Conservation (phyloP, 2,888 invertebrate species). For the Lampropteryx suffumata region DNA sequence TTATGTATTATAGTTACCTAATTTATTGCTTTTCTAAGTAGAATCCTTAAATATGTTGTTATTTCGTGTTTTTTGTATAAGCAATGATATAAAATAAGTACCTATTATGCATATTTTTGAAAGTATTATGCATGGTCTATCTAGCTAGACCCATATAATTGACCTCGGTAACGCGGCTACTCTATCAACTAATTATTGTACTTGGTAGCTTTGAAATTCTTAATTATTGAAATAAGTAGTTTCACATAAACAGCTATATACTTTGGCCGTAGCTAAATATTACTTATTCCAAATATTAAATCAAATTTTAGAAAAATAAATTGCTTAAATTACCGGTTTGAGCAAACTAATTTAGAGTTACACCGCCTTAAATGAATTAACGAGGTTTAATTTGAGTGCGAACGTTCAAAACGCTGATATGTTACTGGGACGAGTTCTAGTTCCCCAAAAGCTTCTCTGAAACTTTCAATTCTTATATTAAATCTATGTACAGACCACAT, state of each 20-base stretch:
- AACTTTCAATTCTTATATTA: constrained; percentile 36
- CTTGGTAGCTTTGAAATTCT: constrained; percentile 63
- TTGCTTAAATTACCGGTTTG: constrained; percentile 70
- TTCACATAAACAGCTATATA: constrained; percentile 32
- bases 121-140: constrained; percentile 45
- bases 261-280: constrained; percentile 33
- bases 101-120: constrained; percentile 15
- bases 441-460: constrained; percentile 43
- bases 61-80: background rate
- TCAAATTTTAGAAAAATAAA: constrained; percentile 33
- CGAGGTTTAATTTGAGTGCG: constrained; percentile 24
- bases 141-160: constrained; percentile 62
- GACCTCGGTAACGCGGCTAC: constrained; percentile 67
- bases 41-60: too few species aligned
- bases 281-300: constrained; percentile 1
- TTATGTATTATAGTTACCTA: too few species aligned
- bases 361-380: constrained; percentile 33
- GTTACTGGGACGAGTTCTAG: constrained; percentile 48
- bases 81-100: too few species aligned
- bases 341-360: constrained; percentile 58
- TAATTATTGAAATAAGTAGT: constrained; percentile 35
- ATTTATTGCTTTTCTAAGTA: too few species aligned
- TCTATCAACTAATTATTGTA: constrained; percentile 72
- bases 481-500: constrained; percentile 33
- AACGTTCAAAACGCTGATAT: constrained; percentile 60